Evolutionary conservation across 2,113 vertebrate species (phyloP).

Genomic region (Psilopsiagon aymara): DNA sequence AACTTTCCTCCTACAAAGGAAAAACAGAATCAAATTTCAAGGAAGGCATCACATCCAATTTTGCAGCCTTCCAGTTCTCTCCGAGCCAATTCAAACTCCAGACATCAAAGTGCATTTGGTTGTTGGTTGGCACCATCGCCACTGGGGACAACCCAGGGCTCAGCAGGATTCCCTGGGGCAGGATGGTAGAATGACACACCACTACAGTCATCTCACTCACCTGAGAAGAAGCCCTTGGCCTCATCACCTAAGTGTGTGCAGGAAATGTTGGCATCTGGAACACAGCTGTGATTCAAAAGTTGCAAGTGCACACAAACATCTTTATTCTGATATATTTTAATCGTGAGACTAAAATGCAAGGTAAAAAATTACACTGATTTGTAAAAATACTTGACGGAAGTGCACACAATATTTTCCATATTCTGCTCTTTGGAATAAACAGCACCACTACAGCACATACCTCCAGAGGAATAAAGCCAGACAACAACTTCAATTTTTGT

Average conservation of each 20-base stretch:
- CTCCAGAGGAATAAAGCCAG: neutral
- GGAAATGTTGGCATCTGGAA: neutral
- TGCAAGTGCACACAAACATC: neutral
- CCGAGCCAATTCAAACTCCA: neutral
- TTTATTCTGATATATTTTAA: neutral
- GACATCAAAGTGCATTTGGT: neutral
- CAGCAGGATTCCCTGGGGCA: neutral
- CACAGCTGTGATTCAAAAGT: neutral
- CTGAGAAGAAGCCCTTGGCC: neutral
- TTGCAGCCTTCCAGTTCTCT: neutral
- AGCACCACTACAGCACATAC: neutral
- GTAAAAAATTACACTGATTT: neutral
- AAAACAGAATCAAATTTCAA: neutral
- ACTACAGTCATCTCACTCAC: neutral
- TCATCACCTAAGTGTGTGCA: neutral
- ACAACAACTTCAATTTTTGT: neutral
- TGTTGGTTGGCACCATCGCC: accelerated
- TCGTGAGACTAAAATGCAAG: neutral
- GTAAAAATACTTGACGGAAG: neutral
- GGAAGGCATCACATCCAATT: neutral
- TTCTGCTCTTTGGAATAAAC: neutral
- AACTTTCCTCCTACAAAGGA: neutral
- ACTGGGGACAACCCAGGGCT: neutral
- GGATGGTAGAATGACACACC: accelerated
- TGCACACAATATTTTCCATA: neutral